phyloP scores from a whole-genome alignment of 2,113 vertebrate species.

The Osmerus eperlanus region DNA sequence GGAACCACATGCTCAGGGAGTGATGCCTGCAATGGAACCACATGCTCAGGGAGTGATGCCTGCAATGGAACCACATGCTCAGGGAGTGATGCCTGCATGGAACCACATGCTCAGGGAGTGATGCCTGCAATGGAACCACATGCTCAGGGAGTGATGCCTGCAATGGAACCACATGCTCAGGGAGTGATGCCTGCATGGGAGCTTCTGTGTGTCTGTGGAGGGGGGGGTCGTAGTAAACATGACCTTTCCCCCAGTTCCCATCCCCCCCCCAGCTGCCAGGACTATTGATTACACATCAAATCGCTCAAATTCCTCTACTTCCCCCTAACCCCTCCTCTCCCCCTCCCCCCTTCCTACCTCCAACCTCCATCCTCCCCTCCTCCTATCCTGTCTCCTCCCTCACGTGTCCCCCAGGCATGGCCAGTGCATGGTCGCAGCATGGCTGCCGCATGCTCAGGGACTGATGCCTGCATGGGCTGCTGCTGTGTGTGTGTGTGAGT shows the following conservation, averaged over 20 bases:
- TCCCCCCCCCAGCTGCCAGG: constrained; percentile 14
- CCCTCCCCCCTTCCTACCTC: constrained; percentile 16
- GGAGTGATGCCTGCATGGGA: constrained; percentile 10
- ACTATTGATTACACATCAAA: constrained; percentile 36
- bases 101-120: constrained; percentile 26
- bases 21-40: constrained; percentile 11
- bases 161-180: constrained; percentile 8
- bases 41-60: constrained; percentile 23
- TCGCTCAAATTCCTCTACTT: constrained; percentile 41
- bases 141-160: constrained; percentile 33
- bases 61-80: constrained; percentile 50
- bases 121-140: constrained; percentile 37
- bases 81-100: constrained; percentile 3
- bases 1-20: constrained; percentile 25
- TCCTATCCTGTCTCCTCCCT: constrained; percentile 42
- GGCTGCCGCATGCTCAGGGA: constrained; percentile 42
- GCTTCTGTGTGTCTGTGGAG: not conserved
- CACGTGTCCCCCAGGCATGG: constrained; percentile 58
- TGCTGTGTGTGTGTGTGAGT: not conserved
- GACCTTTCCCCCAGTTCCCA: constrained; percentile 78
- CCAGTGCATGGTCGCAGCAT: constrained; percentile 48
- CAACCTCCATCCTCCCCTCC: not conserved
- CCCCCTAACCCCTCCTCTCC: not conserved
- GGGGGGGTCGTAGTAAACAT: constrained; percentile 54
- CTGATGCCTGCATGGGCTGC: not conserved